These are phyloP conservation scores for Halcyon badia DNA, from an alignment of 2,797 vertebrate species.

Conservation along the genomic window DNA sequence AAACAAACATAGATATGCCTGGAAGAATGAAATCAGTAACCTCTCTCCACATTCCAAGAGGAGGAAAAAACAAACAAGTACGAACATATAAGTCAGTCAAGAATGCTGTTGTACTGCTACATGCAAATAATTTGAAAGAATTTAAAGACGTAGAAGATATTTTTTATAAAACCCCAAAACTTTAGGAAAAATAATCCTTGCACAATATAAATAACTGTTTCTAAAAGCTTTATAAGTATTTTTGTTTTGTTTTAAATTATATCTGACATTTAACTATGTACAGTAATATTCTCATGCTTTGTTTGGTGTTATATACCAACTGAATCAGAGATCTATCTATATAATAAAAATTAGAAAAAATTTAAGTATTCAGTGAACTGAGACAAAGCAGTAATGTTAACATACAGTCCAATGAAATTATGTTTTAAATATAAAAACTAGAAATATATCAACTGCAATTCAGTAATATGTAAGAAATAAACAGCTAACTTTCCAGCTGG, in stretches of 20 bases:
- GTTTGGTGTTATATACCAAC: neutral
- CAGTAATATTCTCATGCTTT: neutral
- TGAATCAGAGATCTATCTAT: neutral
- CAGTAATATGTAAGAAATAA: neutral
- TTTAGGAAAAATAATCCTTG: neutral
- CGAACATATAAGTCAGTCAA: neutral
- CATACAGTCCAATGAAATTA: neutral
- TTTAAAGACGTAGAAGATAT: neutral
- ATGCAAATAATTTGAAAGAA: neutral
- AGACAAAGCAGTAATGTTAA: neutral
- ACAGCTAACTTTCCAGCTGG: neutral
- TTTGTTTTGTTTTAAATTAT: neutral
- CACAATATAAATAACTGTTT: neutral
- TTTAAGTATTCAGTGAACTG: neutral
- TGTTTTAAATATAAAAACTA: neutral
- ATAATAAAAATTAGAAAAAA: neutral
- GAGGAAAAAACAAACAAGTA: neutral
- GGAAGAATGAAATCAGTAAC: neutral
- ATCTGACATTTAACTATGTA: neutral
- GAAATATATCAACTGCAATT: neutral
- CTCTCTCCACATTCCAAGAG: neutral
- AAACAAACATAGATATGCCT: neutral
- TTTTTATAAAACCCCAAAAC: accelerated
- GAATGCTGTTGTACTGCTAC: neutral
- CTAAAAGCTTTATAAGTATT: neutral